Evolutionary conservation across 2,888 invertebrate genomes (phyloP).

Genomic region (Luffia ferchaultella): DNA sequence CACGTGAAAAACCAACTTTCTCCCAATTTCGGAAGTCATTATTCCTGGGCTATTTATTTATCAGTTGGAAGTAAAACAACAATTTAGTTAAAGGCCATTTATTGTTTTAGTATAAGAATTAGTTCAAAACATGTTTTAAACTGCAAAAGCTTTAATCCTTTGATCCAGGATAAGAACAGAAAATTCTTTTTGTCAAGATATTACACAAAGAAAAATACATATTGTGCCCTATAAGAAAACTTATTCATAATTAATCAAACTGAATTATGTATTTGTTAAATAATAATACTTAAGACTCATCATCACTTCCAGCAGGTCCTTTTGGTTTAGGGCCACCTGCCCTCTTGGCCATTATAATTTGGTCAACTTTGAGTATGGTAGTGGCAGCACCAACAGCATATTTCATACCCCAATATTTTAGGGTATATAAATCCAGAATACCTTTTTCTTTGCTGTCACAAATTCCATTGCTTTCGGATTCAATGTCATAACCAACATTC

Average conservation of each 20-base stretch:
- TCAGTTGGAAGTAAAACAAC: no score
- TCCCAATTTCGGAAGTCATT: no score
- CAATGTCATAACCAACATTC: conserved; percentile 87
- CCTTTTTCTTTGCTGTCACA: conserved; percentile 80
- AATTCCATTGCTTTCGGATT: conserved; percentile 74
- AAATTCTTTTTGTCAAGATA: conserved; percentile 6
- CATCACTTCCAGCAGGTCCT: conserved; percentile 73
- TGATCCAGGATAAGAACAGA: conserved; percentile 11
- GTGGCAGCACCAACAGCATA: conserved; percentile 94
- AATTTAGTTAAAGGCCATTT: no score
- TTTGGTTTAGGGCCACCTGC: conserved; percentile 94
- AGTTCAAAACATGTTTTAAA: no score
- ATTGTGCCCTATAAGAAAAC: no score
- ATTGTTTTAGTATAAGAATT: no score
- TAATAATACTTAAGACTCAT: conserved; percentile 76
- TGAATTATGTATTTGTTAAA: no score
- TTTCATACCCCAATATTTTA: conserved; percentile 94
- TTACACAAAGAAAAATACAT: no score
- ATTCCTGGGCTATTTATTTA: no score
- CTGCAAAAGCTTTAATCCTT: background rate
- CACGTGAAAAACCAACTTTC: no score
- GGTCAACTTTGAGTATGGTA: conserved; percentile 93
- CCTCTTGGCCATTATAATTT: conserved; percentile 98
- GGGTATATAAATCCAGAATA: conserved; percentile 83
- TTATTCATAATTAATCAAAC: no score